A percentile compares a stretch with the other conserved stretches of the same genome.
These are phyloP conservation scores for Brachylomia viminalis DNA, from an alignment of 2,888 invertebrate species.

Conservation along the genomic window DNA sequence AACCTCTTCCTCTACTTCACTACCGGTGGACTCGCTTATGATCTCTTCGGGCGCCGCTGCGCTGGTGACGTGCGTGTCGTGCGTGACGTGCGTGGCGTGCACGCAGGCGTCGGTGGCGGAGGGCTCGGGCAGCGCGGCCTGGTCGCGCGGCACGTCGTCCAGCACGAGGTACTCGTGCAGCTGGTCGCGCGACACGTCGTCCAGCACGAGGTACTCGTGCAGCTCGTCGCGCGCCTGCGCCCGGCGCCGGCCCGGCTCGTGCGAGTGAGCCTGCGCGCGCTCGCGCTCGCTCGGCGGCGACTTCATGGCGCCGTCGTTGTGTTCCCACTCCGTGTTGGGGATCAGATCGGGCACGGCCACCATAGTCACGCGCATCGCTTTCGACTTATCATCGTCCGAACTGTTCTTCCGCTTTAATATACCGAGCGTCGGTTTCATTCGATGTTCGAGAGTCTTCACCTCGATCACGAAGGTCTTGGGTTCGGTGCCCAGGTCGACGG, in stretches of 20 bases:
- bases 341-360: slow-evolving; percentile 76
- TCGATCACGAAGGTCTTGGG: slow-evolving; percentile 85
- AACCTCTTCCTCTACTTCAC: slow-evolving; percentile 74
- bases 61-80: slow-evolving; percentile 33
- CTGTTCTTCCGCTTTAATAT: slow-evolving; percentile 77
- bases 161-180: slow-evolving; percentile 79
- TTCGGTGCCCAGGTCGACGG: slow-evolving; percentile 78
- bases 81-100: background rate
- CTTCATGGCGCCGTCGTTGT: slow-evolving; percentile 58
- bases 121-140: slow-evolving; percentile 81
- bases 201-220: too few species aligned
- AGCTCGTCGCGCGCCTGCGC: too few species aligned
- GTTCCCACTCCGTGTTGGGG: slow-evolving; percentile 66
- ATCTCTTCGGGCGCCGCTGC: slow-evolving; percentile 54
- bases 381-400: slow-evolving; percentile 70
- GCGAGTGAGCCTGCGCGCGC: slow-evolving; percentile 56
- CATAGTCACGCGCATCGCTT: slow-evolving; percentile 68
- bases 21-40: slow-evolving; percentile 44
- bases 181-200: slow-evolving; percentile 66
- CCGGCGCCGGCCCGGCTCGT: too few species aligned
- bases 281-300: slow-evolving; percentile 65
- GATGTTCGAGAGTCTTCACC: slow-evolving; percentile 81
- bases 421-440: slow-evolving; percentile 83
- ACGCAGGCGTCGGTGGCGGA: slow-evolving; percentile 74
- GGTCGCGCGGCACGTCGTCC: slow-evolving; percentile 80